Base-by-base conservation (phyloP, 2,113 vertebrate genomes). In the Copsychus sechellarum region DNA sequence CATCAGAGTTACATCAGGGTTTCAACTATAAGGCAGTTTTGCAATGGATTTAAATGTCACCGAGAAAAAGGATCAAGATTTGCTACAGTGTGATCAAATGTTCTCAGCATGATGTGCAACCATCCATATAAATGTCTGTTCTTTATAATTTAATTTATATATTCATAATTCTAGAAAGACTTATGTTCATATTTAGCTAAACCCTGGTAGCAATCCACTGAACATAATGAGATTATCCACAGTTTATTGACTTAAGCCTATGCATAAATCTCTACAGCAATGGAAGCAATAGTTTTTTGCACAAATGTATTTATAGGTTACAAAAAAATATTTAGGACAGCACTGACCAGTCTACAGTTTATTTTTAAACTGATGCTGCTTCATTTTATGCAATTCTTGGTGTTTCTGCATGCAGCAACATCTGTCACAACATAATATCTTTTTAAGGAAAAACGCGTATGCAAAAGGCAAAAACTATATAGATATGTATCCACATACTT, bases 171-270 rank as follows among this genome's bases (percentile, higher is more conserved):
- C 64, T 56, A 58, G 45, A 88, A 79, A 82, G 47, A 92, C 17
- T 88, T 91, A 66, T 25, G 70, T 66, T 78, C 54, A n/a, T 58
- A 78, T 91, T 90, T 88, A 95, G 86, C 65, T 89, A 88, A 91
- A 77, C 70, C 40, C 66, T 86, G 53, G 81, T 74, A 80, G 51
- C 56, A 93, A 74, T 70, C 50, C 56, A 88, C 18, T 85, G 77
- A 87, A 87, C 65, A 60, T 77, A 95, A 89, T 80, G 60, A 85
- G 58, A 81, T 88, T 94, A 93, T 67, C 22, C 81, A 84, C 50
- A 71, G 36, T 84, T 77, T 70, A 74, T 61, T 70, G 56, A 73
- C 28, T 83, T 84, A 92, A 91, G 43, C 69, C 53, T 66, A 34
- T 42, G 43, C 33, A 86, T 48, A 81, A 86, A 72, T 80, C 43